phyloP scores from a whole-genome alignment of 2,113 vertebrate genomes.

The Sapajus apella region DNA sequence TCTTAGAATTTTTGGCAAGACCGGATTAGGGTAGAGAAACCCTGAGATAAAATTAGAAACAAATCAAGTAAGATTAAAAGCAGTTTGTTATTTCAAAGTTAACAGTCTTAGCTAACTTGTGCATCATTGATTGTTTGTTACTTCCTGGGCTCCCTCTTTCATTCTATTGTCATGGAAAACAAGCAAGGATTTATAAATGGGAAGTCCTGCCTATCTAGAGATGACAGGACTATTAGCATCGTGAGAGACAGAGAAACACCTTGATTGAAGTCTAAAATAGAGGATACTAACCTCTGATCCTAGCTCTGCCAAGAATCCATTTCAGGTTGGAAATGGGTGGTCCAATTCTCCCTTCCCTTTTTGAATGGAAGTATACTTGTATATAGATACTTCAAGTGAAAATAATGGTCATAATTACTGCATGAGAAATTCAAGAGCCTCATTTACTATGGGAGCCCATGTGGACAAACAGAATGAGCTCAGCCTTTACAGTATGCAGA shows the following conservation, averaged over 20 bases:
- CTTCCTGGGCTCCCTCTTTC: background rate
- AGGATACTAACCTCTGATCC: background rate
- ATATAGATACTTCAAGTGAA: background rate
- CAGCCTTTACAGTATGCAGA: background rate
- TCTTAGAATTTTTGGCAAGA: constrained; percentile 3
- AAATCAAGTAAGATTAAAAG: constrained; percentile 14
- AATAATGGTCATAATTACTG: background rate
- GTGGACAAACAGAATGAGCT: background rate
- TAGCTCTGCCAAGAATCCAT: background rate
- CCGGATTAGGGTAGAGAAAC: background rate
- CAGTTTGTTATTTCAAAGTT: constrained; percentile 14
- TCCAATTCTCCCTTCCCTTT: background rate
- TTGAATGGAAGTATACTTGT: background rate
- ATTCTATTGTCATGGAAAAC: background rate
- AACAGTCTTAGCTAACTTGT: background rate
- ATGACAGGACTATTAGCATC: background rate
- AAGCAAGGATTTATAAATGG: background rate
- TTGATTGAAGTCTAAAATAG: background rate
- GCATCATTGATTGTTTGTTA: background rate
- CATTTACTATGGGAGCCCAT: background rate
- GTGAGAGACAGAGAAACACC: background rate
- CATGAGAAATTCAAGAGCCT: background rate
- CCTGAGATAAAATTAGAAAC: constrained; percentile 37
- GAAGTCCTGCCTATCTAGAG: background rate
- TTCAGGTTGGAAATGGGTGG: background rate